phyloP scores from a whole-genome alignment of 2,888 invertebrate species.

The Sthenelais limicola region DNA sequence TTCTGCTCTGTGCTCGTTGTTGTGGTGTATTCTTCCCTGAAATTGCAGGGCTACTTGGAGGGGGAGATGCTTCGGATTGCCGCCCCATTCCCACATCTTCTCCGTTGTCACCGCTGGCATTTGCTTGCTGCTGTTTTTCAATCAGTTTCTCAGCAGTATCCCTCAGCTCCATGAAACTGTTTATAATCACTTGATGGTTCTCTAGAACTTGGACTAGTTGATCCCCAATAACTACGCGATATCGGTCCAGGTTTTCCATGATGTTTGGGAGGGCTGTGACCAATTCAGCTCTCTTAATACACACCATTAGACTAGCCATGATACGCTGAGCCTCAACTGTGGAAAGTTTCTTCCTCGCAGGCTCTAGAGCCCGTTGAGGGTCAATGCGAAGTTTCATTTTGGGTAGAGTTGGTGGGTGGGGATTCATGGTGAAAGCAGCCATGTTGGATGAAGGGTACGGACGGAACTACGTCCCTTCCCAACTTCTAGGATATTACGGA shows the following conservation, averaged over 20 bases:
- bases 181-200: conserved; percentile 62
- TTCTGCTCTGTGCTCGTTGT: conserved; percentile 12
- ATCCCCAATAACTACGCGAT: conserved; percentile 62
- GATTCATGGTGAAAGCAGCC: too few relatives aligned
- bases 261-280: conserved; percentile 65
- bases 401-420: conserved; percentile 19
- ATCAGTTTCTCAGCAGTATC: conserved; percentile 46
- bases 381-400: conserved; percentile 55
- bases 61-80: neutral
- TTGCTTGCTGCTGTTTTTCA: conserved; percentile 24
- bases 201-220: conserved; percentile 64
- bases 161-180: conserved; percentile 63
- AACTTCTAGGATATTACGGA: too few relatives aligned
- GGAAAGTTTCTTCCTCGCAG: conserved; percentile 69
- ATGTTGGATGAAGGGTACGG: too few relatives aligned
- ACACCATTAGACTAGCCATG: conserved; percentile 70
- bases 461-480: too few relatives aligned
- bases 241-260: conserved; percentile 64
- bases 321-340: conserved; percentile 71
- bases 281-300: conserved; percentile 64
- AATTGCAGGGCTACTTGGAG: too few relatives aligned
- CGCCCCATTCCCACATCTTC: conserved; percentile 3
- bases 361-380: conserved; percentile 69
- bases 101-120: conserved; percentile 34
- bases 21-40: too few relatives aligned